Base-by-base conservation (phyloP, 2,888 invertebrate species). In the Plutella xylostella region DNA sequence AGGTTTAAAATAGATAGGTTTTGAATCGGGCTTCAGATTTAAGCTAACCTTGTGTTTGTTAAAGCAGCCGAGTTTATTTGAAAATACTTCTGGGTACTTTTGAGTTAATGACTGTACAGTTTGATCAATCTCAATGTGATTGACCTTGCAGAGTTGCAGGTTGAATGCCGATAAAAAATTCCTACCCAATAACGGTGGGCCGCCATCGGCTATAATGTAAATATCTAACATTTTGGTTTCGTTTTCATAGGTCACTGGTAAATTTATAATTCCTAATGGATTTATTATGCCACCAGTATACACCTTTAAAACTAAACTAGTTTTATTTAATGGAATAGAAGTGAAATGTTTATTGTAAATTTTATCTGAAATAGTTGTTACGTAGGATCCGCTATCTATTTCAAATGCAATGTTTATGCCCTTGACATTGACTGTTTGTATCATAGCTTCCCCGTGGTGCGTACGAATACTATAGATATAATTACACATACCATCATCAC, bases 31-130 rank as follows among this genome's bases (percentile, higher is more conserved):
- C n/a, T 39, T 39, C 14, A 39, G 15, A n/a, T 12, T 5, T 22
- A 39, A 9, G 21, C 22, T 21, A n/a, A 39, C 22, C n/a, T 12
- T 22, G 9, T 39, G 9, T 42, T 38, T 40, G 19, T 21, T 46
- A 45, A 34, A 34, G 37, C 18, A 40, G 43, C 49, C 47, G 18
- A 45, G 46, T 53, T 50, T 50, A 48, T 38, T 14, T 9, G 12
- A n/a, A 39, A 39, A 39, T 14, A 39, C 21, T 4, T 21, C 14
- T n/a, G 21, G 21, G 22, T 22, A 39, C 2, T 12, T 39, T n/a
- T 4, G 5, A 14, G 4, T 4, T 6, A 39, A 17, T 22, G 21
- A 22, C 15, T 39, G n/a, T n/a, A 39, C 4, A 2, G 7, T 14
- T 5, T 22, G 1, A 5, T 22, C 9, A 22, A n/a, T 14, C 2